phyloP scores from a whole-genome alignment of 2,888 invertebrate species.

The Ophraella communa region DNA sequence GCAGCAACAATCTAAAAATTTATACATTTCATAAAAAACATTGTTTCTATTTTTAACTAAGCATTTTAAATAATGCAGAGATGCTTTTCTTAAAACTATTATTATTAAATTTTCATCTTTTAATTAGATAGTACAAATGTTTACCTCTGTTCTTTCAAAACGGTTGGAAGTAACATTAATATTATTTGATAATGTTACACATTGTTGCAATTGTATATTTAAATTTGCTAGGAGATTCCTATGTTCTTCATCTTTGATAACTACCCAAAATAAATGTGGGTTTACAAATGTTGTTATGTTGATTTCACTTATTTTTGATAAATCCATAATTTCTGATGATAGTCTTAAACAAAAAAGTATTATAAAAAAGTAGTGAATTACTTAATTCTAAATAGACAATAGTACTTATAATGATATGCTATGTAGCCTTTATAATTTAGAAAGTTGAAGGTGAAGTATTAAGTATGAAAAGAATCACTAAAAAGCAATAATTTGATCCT shows the following conservation, averaged over 20 bases:
- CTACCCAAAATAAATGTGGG: slow-evolving; percentile 51
- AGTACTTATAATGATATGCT: no score
- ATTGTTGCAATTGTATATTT: slow-evolving; percentile 21
- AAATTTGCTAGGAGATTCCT: slow-evolving; percentile 19
- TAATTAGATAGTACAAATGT: neutral
- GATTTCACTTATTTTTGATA: slow-evolving; percentile 20
- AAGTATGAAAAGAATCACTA: no score
- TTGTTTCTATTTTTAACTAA: neutral
- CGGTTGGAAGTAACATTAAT: neutral
- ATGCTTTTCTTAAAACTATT: no score
- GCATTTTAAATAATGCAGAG: neutral
- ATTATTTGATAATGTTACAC: slow-evolving; percentile 5
- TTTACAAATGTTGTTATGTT: slow-evolving; percentile 46
- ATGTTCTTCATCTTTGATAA: slow-evolving; percentile 30
- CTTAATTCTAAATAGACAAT: no score
- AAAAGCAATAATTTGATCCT: no score
- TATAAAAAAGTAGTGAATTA: neutral
- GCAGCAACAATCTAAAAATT: slow-evolving; percentile 43
- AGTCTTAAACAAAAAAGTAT: neutral
- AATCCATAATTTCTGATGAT: slow-evolving; percentile 12
- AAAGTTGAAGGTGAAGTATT: no score
- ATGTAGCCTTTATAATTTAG: no score
- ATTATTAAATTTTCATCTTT: no score
- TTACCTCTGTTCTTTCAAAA: slow-evolving; percentile 38
- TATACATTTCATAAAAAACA: no score